A percentile compares a stretch with the other conserved stretches of the same genome.
Evolutionary conservation across 1,140 invertebrate species (phyloP).

Genomic region (Aethina tumida): DNA sequence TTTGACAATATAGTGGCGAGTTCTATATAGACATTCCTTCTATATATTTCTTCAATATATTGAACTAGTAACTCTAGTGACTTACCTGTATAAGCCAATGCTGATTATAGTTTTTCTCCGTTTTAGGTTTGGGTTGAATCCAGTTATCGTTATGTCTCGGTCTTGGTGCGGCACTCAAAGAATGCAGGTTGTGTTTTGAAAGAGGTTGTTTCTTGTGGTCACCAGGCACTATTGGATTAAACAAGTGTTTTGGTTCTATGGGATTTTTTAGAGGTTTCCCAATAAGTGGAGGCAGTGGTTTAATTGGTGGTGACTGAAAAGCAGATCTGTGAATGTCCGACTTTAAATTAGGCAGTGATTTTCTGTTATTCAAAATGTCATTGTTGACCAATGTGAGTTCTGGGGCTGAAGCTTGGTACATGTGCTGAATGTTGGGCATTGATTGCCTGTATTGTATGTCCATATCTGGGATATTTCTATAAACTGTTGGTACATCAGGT

Average conservation of each 20-base stretch:
- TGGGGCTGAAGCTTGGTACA: conserved; percentile 16
- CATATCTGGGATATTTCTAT: conserved; percentile 10
- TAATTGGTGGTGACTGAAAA: conserved; percentile 39
- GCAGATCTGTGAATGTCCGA: conserved; percentile 33
- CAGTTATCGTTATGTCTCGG: conserved; percentile 61
- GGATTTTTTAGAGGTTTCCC: conserved; percentile 27
- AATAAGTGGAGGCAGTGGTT: conserved; percentile 25
- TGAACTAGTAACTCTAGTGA: neutral
- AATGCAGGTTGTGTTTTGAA: conserved; percentile 62
- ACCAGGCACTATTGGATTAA: conserved; percentile 6
- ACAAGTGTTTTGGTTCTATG: conserved; percentile 3
- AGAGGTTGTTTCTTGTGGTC: conserved; percentile 13
- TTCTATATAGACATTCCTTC: neutral
- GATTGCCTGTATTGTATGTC: conserved; percentile 24
- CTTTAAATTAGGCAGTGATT: conserved; percentile 43
- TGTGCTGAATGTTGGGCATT: conserved; percentile 27
- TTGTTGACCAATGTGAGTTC: conserved; percentile 10
- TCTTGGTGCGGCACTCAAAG: conserved; percentile 68
- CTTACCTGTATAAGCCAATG: conserved; percentile 77
- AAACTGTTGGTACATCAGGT: conserved; percentile 22
- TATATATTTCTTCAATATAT: neutral
- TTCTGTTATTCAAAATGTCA: conserved; percentile 35
- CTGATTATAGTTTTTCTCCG: conserved; percentile 60
- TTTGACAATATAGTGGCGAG: no score
- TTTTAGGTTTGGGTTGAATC: conserved; percentile 57